Conservation (phyloP, 1,140 invertebrate genomes). For the Tetragonula clypearis region DNA sequence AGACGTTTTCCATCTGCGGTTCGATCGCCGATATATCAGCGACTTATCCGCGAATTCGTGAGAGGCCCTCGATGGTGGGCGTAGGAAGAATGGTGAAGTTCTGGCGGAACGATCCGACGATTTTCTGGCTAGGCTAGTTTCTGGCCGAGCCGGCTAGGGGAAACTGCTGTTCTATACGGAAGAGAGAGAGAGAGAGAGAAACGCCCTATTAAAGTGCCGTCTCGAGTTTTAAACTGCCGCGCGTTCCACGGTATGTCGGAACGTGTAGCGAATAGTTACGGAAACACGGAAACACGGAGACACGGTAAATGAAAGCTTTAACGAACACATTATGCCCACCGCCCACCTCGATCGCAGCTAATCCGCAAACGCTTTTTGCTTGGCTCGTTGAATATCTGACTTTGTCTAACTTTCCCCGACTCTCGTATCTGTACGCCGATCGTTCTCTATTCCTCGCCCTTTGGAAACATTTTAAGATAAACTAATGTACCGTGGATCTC, state of each 20-base stretch:
- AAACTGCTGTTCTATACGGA: background rate
- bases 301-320: conserved; percentile 23
- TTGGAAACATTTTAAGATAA: background rate
- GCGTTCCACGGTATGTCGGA: background rate
- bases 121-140: conserved; percentile 3
- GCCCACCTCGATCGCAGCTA: conserved; percentile 41
- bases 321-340: conserved; percentile 55
- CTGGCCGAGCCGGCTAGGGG: background rate
- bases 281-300: background rate
- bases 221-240: conserved; percentile 24
- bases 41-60: conserved; percentile 19
- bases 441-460: background rate
- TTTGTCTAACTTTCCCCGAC: background rate
- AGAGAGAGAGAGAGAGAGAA: background rate
- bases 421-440: too few relatives aligned
- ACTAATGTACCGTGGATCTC: too few relatives aligned
- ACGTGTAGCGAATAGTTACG: conserved; percentile 28
- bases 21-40: conserved; percentile 23
- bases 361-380: conserved; percentile 51
- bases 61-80: background rate
- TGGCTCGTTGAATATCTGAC: background rate
- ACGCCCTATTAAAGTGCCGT: conserved; percentile 13
- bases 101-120: conserved; percentile 7
- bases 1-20: conserved; percentile 22
- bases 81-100: background rate